phyloP scores from a whole-genome alignment of 2,113 vertebrate genomes.

The Vulpes ferrilata region DNA sequence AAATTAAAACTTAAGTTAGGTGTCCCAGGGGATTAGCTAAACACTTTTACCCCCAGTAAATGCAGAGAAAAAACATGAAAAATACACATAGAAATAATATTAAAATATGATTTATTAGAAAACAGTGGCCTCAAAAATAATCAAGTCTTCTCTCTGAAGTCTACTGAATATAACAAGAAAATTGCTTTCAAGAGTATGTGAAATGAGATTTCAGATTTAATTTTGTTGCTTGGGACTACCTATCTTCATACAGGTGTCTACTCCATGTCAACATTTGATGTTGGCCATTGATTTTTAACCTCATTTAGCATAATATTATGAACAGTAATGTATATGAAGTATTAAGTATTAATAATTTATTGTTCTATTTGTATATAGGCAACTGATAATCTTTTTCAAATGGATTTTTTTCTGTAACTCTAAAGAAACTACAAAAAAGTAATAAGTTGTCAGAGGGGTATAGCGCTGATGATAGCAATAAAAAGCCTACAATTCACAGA shows the following conservation, averaged over 20 bases:
- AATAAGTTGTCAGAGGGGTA: background rate
- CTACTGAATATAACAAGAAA: background rate
- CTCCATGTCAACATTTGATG: background rate
- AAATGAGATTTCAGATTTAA: background rate
- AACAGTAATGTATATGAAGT: background rate
- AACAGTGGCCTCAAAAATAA: background rate
- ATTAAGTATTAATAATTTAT: background rate
- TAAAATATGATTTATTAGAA: background rate
- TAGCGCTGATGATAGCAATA: background rate
- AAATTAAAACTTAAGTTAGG: background rate
- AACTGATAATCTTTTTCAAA: background rate
- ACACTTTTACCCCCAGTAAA: background rate
- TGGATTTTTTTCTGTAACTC: background rate
- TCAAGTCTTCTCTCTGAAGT: background rate
- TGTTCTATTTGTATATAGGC: background rate
- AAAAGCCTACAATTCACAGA: background rate
- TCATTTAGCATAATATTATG: background rate
- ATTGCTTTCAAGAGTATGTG: background rate
- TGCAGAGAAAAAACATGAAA: background rate
- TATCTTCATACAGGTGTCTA: background rate
- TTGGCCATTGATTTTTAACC: background rate
- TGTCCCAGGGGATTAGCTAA: background rate
- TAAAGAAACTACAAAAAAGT: background rate
- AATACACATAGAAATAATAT: background rate
- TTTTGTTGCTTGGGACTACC: background rate